Base-by-base conservation (phyloP, 1,140 invertebrate genomes). In the Holotrichia oblita region DNA sequence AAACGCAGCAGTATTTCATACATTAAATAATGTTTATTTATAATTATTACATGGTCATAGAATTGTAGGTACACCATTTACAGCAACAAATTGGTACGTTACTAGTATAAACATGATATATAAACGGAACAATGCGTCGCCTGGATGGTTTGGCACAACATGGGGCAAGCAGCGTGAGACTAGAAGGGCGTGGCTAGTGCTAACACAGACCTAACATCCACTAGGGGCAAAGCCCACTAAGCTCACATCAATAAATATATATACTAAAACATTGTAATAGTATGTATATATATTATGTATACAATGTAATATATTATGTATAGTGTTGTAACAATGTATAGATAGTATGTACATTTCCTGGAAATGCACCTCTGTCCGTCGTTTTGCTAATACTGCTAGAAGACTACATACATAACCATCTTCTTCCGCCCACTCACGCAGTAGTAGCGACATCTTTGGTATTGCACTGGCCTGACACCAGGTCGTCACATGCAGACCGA, bases 241-340 rank as follows among this genome's bases (percentile, higher is more conserved):
- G 81, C 80, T 84, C 80, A 84, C 84, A 85, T 85, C 82, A 84
- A 85, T 85, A 84, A 84, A 85, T 85, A 85, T 83, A 76, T 55
- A 69, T 69, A 76, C 83, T 85, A 85, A 82, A 84, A 85, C 83
- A 84, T 84, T 81, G 81, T 79, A 44, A 82, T 84, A 83, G 80
- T 76, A 76, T 76, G 75, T 76, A 76, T 76, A 76, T 76, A 40
- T 76, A 76, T 76, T 69, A 69, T 69, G 61, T 69, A 69, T 74
- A 74, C 41, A 41, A 41, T 74, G 17, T 74, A 74, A 74, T 41
- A 41, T 74, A 74, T 74, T 76, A 76, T 76, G 41, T 76, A 76
- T 81, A 80, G 55, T 83, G 76, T 75, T 81, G 82, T 78, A 82
- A 84, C 83, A 84, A 83, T 84, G 82, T 82, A 78, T 81, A 76